These are phyloP conservation scores for Noctua janthe DNA, from an alignment of 2,888 invertebrate genomes.

Conservation along the genomic window DNA sequence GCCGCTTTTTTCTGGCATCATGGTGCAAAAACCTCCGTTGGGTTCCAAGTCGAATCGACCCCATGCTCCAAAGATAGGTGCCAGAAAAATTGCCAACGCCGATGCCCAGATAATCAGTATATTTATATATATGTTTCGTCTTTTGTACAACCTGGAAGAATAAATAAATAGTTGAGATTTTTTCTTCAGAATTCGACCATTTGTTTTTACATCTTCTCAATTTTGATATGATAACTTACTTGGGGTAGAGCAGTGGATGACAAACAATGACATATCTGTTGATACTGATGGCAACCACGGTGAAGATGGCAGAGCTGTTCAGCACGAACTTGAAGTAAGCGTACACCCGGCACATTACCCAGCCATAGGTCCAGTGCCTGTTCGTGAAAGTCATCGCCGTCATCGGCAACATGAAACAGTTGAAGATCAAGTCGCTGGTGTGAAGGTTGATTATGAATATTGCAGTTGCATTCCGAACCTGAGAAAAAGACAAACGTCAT, in stretches of 20 bases:
- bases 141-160: constrained; percentile 92
- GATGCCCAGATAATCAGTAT: constrained; percentile 93
- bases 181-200: background rate
- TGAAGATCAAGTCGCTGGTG: constrained; percentile 94
- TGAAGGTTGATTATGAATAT: constrained; percentile 96
- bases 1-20: constrained; percentile 92
- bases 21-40: constrained; percentile 94
- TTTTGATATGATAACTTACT: constrained; percentile 87
- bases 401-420: constrained; percentile 94
- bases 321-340: constrained; percentile 94
- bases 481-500: constrained; percentile 65
- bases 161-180: background rate
- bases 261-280: constrained; percentile 96
- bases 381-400: constrained; percentile 93
- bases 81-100: constrained; percentile 92
- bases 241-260: constrained; percentile 93
- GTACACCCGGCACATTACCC: constrained; percentile 92
- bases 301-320: constrained; percentile 94
- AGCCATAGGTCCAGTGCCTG: constrained; percentile 93
- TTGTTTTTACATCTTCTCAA: background rate
- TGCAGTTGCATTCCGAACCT: constrained; percentile 95
- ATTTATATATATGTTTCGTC: constrained; percentile 92
- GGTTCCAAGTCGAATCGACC: constrained; percentile 94
- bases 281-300: constrained; percentile 95
- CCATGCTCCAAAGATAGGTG: constrained; percentile 94